A percentile compares a stretch with the other conserved stretches of the same genome.
Evolutionary conservation across 1,140 invertebrate species (phyloP).

Genomic region (Rhizoglyphus robini): DNA sequence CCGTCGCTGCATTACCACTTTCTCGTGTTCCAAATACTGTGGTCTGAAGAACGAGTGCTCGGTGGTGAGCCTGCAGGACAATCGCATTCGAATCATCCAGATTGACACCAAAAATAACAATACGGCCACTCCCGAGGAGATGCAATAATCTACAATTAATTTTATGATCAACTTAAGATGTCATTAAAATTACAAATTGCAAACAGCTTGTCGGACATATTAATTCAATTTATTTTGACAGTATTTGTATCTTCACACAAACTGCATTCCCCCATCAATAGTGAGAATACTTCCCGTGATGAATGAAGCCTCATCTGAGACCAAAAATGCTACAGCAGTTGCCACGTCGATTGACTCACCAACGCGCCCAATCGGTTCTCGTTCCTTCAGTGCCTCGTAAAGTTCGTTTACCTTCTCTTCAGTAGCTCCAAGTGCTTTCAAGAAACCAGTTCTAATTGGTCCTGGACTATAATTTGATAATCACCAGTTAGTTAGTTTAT

Average conservation of each 20-base stretch:
- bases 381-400: not conserved
- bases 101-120: conserved; percentile 39
- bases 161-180: too few species aligned
- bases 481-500: not conserved
- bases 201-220: too few species aligned
- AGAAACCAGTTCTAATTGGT: conserved; percentile 13
- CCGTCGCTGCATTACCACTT: conserved; percentile 48
- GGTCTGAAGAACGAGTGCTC: conserved; percentile 50
- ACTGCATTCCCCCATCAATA: conserved; percentile 4
- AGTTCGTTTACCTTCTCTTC: conserved; percentile 1
- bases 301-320: conserved; percentile 27
- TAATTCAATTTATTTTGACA: too few species aligned
- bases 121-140: too few species aligned
- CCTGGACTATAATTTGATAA: conserved; percentile 14
- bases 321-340: conserved; percentile 30
- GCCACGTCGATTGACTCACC: conserved; percentile 32
- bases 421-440: conserved; percentile 8
- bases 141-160: too few species aligned
- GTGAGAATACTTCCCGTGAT: conserved; percentile 16
- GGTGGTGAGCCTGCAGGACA: conserved; percentile 42
- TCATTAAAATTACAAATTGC: too few species aligned
- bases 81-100: conserved; percentile 41
- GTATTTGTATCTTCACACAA: too few species aligned
- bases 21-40: conserved; percentile 49
- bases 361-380: conserved; percentile 27